These are phyloP conservation scores for Diogma glabrata DNA, from an alignment of 2,888 invertebrate genomes.

Conservation along the genomic window DNA sequence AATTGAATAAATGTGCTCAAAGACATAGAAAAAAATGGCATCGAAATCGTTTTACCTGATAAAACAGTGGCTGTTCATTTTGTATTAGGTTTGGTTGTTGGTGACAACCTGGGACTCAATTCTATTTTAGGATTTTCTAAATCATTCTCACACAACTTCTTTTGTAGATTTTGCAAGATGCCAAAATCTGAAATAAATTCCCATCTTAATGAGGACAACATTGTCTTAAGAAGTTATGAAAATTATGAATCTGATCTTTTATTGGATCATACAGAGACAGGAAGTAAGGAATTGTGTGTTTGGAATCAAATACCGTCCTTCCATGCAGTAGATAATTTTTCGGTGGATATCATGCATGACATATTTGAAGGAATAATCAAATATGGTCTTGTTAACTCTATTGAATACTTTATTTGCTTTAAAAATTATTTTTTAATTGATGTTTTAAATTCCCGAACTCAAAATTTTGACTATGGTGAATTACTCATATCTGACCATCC, in stretches of 20 bases:
- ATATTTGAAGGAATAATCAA: slow-evolving; percentile 15
- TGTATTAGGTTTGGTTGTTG: slow-evolving; percentile 16
- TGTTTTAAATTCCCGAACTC: slow-evolving; percentile 15
- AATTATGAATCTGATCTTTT: no score
- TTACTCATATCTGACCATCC: slow-evolving; percentile 15
- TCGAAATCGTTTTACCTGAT: no score
- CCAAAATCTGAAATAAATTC: no score
- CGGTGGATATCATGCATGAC: slow-evolving; percentile 17
- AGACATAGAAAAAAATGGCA: slow-evolving; percentile 15
- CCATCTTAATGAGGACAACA: no score
- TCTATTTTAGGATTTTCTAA: slow-evolving; percentile 15
- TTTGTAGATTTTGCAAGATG: slow-evolving; percentile 17
- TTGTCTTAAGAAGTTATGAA: slow-evolving; percentile 11
- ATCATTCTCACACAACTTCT: slow-evolving; percentile 17
- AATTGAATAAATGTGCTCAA: slow-evolving; percentile 14
- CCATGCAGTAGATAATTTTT: slow-evolving; percentile 17
- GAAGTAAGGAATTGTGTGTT: slow-evolving; percentile 14
- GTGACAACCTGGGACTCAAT: not conserved
- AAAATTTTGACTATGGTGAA: slow-evolving; percentile 16
- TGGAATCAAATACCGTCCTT: slow-evolving; percentile 15
- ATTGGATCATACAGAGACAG: slow-evolving; percentile 14
- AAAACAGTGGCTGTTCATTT: slow-evolving; percentile 14
- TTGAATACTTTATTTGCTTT: slow-evolving; percentile 8
- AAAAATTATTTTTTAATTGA: slow-evolving; percentile 14
- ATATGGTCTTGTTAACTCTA: slow-evolving; percentile 10